Base-by-base conservation (phyloP, 1,140 invertebrate species). In the Ectropis grisescens region DNA sequence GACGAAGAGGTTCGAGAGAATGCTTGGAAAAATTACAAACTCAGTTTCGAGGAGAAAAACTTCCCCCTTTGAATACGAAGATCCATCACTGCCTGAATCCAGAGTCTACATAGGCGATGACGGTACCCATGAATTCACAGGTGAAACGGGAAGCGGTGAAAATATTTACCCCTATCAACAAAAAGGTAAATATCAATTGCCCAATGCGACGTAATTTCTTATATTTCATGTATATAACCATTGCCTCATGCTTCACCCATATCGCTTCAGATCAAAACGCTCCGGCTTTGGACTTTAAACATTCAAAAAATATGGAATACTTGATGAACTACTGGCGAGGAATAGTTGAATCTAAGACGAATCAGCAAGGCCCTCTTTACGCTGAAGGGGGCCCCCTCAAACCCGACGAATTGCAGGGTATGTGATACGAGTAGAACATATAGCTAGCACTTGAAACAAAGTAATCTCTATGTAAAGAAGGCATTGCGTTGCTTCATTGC, bases 91-190 rank as follows among this genome's bases (percentile, higher is more conserved):
- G 14, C 75, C 79, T 9, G 85, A 87, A 58, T 71, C 75, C 16
- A 67, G 85, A 25, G 78, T 86, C 40, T 84, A 86, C 40, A 70
- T 76, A 23, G 80, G 86, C 16, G 84, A 84, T 42, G 78, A 80
- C 29, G 52, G 58, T 8, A 39, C 65, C 15, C 80, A 85, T 16
- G 70, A 82, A 29, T 67, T 68, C 16, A 51, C 67, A n/a, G 59
- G 75, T 13, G 78, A 80, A 9, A 43, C 54, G 34, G 81, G 74
- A 1, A 79, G 78, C 44, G 72, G 75, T 0, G 70, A 79, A 26
- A 26, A 10, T 30, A 39, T 71, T n/a, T 75, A 80, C 58, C 40
- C 57, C 13, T 67, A 64, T 41, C 46, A 61, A 27, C 6, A 43
- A 9, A 69, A 64, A 55, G 60, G 60, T 66, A 58, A 49, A 8